Conservation (phyloP, 2,113 vertebrate species). For the Coracopsis vasa region DNA sequence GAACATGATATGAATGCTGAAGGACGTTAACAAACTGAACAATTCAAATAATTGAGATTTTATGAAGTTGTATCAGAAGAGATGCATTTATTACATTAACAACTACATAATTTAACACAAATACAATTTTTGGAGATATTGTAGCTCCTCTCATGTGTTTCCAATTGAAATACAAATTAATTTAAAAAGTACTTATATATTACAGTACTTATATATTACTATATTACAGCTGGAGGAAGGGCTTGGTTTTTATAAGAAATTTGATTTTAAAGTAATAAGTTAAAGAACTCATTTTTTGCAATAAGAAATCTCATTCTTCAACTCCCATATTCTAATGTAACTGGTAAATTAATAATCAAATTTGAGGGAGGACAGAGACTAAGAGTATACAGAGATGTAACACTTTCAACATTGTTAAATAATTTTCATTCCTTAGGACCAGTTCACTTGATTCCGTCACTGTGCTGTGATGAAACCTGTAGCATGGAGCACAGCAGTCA, state of each 20-base stretch:
- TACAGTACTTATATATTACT: too few relatives aligned
- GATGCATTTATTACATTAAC: background rate
- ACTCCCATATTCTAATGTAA: background rate
- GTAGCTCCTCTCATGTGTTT: background rate
- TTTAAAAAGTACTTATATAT: background rate
- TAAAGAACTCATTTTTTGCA: background rate
- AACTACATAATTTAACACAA: background rate
- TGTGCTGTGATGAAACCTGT: constrained; percentile 86
- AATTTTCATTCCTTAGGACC: constrained; percentile 77
- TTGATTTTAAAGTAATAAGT: background rate
- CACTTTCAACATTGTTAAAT: background rate
- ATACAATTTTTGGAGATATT: background rate
- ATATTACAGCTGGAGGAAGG: background rate
- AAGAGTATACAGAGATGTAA: background rate
- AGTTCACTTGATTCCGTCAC: constrained; percentile 85
- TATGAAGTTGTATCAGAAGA: background rate
- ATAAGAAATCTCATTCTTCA: background rate
- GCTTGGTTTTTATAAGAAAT: background rate
- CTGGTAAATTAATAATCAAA: background rate
- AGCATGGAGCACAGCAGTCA: constrained; percentile 71
- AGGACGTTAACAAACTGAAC: background rate
- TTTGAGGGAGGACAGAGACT: background rate
- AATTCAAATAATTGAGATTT: background rate
- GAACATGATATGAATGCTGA: background rate
- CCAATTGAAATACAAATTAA: background rate